Conservation (phyloP, 2,888 invertebrate genomes). For the Diabrotica balteata region DNA sequence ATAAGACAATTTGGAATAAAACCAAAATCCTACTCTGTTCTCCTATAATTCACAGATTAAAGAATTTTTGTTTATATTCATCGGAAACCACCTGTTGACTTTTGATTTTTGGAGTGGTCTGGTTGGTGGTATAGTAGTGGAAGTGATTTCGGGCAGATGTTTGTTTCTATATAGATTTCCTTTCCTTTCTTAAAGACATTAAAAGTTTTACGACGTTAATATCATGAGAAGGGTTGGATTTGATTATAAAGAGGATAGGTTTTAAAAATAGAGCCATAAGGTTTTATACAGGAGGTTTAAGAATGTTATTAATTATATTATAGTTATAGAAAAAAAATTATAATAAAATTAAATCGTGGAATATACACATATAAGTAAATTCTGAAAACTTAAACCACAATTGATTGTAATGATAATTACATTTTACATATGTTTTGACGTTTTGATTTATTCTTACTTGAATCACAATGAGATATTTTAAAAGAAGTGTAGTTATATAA, state of each 20-base stretch:
- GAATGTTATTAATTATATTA: not conserved
- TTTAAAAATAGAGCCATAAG: too few species aligned
- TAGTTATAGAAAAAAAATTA: too few species aligned
- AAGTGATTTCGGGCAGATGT: conserved; percentile 10
- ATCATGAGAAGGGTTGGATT: not conserved
- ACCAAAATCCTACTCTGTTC: not conserved
- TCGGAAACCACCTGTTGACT: conserved; percentile 9
- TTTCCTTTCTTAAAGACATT: not conserved
- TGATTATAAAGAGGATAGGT: too few species aligned
- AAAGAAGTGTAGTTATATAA: too few species aligned
- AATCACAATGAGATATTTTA: too few species aligned
- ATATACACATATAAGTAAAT: too few species aligned
- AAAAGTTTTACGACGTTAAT: not conserved
- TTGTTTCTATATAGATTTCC: conserved; percentile 2
- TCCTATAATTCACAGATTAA: not conserved
- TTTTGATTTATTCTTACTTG: too few species aligned
- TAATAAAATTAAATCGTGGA: too few species aligned
- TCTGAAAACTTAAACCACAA: too few species aligned
- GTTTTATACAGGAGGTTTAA: not conserved
- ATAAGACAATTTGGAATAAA: not conserved
- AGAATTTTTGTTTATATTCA: conserved; percentile 8
- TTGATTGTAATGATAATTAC: too few species aligned
- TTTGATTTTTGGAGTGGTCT: conserved; percentile 3
- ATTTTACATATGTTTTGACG: too few species aligned
- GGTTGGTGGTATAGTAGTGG: conserved; percentile 1